A percentile compares a stretch with the other conserved stretches of the same genome.
Evolutionary conservation across 2,888 invertebrate species (phyloP).

Genomic region (Copidosoma aretas): DNA sequence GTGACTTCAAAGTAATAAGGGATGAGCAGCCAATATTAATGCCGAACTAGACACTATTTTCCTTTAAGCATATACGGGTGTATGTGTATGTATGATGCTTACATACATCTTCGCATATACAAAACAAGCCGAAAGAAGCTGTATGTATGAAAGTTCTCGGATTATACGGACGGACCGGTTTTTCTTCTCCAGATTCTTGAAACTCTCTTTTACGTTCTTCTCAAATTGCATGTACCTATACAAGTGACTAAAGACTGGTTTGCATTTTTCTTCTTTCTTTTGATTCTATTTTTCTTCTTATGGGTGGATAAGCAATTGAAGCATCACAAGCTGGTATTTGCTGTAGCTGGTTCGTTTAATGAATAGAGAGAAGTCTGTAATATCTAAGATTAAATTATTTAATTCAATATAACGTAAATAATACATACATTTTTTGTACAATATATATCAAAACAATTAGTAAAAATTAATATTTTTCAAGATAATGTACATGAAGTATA

Average conservation of each 20-base stretch:
- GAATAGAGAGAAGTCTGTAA: no score
- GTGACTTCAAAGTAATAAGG: no score
- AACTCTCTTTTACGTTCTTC: neutral
- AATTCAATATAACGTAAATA: constrained; percentile 12
- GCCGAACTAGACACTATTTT: no score
- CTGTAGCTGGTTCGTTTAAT: neutral
- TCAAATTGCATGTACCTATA: no score
- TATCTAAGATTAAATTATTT: constrained; percentile 14
- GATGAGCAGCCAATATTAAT: no score
- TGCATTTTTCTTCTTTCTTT: constrained; percentile 1
- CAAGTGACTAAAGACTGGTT: neutral
- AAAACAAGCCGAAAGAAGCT: no score
- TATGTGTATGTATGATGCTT: no score
- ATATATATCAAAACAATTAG: constrained; percentile 6
- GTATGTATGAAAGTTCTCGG: neutral
- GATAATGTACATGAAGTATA: neutral
- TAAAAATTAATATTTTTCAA: constrained; percentile 8
- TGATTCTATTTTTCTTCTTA: neutral
- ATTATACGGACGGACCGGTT: neutral
- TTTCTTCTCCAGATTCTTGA: neutral
- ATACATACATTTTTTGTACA: constrained; percentile 12
- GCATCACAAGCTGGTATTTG: neutral
- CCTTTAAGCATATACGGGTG: no score
- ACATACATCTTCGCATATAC: no score
- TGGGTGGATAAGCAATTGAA: neutral